These are phyloP conservation scores for Nemurella pictetii DNA, from an alignment of 2,888 invertebrate species.

Conservation along the genomic window DNA sequence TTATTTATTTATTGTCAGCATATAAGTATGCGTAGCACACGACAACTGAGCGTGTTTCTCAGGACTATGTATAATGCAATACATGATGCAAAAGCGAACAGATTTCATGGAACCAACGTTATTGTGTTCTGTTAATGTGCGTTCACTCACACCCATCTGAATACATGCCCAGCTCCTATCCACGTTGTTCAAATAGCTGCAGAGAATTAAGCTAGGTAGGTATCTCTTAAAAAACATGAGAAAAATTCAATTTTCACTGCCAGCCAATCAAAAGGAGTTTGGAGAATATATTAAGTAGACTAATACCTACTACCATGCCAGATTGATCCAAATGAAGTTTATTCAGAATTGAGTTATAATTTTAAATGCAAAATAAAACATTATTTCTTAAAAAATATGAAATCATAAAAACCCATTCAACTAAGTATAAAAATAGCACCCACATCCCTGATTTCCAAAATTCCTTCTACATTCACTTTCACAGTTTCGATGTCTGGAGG, in stretches of 20 bases:
- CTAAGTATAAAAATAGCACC: background rate
- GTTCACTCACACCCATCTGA: background rate
- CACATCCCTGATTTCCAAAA: background rate
- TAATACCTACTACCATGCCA: too few relatives aligned
- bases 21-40: background rate
- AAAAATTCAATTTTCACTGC: too few relatives aligned
- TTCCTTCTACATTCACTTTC: background rate
- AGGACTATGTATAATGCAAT: conserved; percentile 31
- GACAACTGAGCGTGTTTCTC: conserved; percentile 20
- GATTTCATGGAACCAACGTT: background rate
- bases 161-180: conserved; percentile 8
- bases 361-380: background rate
- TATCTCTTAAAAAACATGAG: too few relatives aligned
- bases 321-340: too few relatives aligned
- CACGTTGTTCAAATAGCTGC: too few relatives aligned
- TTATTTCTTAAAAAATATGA: background rate
- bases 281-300: too few relatives aligned
- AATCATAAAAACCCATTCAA: background rate
- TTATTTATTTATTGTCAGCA: conserved; percentile 28
- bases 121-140: background rate
- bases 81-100: conserved; percentile 22
- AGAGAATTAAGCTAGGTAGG: too few relatives aligned
- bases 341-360: too few relatives aligned
- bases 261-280: too few relatives aligned
- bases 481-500: background rate